Evolutionary conservation across 2,797 vertebrate species (phyloP).

Genomic region (Tangara arthus): DNA sequence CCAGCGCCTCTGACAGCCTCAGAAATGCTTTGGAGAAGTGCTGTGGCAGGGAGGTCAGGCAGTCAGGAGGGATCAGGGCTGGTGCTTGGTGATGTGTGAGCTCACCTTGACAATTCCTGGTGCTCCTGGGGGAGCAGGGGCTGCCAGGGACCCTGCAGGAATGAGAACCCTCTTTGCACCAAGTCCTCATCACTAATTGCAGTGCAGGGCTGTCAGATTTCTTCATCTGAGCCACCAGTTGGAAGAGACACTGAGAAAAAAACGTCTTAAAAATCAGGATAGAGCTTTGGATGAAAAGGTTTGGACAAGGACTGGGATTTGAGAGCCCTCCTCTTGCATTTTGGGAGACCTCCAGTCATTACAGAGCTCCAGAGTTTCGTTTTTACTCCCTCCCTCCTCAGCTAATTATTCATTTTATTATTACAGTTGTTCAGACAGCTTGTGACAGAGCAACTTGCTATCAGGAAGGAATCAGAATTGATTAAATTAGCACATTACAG

Average conservation of each 20-base stretch:
- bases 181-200: not conserved
- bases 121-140: not conserved
- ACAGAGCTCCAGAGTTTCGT: not conserved
- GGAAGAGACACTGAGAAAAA: not conserved
- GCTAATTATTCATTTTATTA: not conserved
- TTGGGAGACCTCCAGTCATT: not conserved
- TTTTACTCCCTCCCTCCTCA: not conserved
- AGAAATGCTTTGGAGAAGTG: not conserved
- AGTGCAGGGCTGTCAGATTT: not conserved
- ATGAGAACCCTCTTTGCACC: not conserved
- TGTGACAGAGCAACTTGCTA: not conserved
- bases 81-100: not conserved
- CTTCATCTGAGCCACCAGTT: not conserved
- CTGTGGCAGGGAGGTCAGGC: not conserved
- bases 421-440: not conserved
- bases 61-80: conserved; percentile 1
- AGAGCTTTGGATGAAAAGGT: accelerated
- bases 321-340: not conserved
- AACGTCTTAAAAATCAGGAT: accelerated
- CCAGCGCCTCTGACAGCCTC: not conserved
- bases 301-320: not conserved
- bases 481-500: conserved; percentile 23
- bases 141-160: not conserved
- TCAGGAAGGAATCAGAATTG: conserved; percentile 25
- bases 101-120: not conserved